Percentiles rank a stretch among this genome's conserved stretches.
These are phyloP conservation scores for Pomatorhinus ruficollis DNA, from an alignment of 2,113 vertebrate species.

Conservation along the genomic window DNA sequence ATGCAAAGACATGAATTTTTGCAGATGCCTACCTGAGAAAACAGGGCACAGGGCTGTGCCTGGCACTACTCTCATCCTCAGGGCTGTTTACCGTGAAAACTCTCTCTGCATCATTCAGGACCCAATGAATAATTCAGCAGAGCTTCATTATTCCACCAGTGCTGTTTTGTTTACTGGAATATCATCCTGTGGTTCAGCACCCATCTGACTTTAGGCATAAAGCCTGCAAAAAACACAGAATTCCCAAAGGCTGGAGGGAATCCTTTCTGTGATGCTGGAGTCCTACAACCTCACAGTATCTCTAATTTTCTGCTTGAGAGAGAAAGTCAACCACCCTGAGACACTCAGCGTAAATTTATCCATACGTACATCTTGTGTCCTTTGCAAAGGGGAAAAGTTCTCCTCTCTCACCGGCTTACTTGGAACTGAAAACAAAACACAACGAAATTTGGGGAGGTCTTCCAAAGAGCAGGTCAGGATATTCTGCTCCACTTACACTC, in stretches of 20 bases:
- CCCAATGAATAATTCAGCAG: conserved; percentile 54
- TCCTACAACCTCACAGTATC: neutral
- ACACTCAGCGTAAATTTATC: neutral
- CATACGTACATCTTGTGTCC: neutral
- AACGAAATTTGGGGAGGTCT: neutral
- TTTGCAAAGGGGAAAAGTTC: neutral
- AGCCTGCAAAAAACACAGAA: neutral
- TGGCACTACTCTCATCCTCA: neutral
- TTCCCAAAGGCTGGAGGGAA: neutral
- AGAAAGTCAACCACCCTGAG: neutral
- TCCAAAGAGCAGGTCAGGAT: neutral
- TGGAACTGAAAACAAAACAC: neutral
- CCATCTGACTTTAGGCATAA: neutral
- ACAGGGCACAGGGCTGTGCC: neutral
- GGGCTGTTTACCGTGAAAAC: neutral
- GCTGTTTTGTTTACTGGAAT: conserved; percentile 29
- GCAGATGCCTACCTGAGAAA: neutral
- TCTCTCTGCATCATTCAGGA: conserved; percentile 26
- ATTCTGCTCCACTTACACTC: neutral
- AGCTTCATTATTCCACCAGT: neutral
- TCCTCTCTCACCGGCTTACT: neutral
- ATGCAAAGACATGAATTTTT: neutral
- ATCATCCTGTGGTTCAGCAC: neutral
- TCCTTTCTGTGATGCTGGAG: neutral
- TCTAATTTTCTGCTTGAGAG: neutral